A percentile compares a stretch with the other conserved stretches of the same genome.
Conservation (phyloP, 2,113 vertebrate species). For the Polyodon spathula region DNA sequence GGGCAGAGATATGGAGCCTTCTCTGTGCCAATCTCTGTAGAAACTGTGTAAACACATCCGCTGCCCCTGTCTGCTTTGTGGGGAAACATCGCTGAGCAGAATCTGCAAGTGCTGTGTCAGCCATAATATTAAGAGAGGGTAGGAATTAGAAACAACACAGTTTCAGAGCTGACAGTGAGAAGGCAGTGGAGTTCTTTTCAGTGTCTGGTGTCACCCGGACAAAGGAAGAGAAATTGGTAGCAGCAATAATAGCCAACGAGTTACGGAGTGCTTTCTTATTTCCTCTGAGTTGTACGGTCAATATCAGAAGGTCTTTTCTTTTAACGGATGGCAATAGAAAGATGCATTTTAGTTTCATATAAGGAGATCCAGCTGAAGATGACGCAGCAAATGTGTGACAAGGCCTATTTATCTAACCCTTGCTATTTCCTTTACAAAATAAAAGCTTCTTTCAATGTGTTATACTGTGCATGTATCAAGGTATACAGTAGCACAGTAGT, state of each 20-base stretch:
- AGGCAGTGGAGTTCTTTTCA: constrained; percentile 12
- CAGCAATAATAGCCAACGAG: not conserved
- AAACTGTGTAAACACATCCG: constrained; percentile 24
- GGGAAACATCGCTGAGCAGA: constrained; percentile 23
- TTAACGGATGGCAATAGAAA: not conserved
- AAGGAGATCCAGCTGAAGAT: not conserved
- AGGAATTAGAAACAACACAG: not conserved
- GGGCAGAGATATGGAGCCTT: constrained; percentile 30
- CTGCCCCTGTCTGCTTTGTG: constrained; percentile 28
- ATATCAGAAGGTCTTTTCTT: not conserved
- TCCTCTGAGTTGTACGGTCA: not conserved
- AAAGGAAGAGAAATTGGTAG: constrained; percentile 9
- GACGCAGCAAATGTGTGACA: constrained; percentile 1
- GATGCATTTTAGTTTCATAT: not conserved
- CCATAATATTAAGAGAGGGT: constrained; percentile 13
- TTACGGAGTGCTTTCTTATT: not conserved
- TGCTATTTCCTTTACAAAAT: constrained; percentile 5
- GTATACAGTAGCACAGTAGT: too few relatives aligned
- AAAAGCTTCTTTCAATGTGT: too few relatives aligned
- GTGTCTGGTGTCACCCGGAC: constrained; percentile 2
- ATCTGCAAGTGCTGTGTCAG: constrained; percentile 29
- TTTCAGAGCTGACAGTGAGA: constrained; percentile 14
- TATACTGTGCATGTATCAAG: too few relatives aligned
- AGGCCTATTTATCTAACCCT: not conserved
- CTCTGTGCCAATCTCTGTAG: constrained; percentile 24